Base-by-base conservation (phyloP, 2,113 vertebrate species). In the Regulus satrapa region DNA sequence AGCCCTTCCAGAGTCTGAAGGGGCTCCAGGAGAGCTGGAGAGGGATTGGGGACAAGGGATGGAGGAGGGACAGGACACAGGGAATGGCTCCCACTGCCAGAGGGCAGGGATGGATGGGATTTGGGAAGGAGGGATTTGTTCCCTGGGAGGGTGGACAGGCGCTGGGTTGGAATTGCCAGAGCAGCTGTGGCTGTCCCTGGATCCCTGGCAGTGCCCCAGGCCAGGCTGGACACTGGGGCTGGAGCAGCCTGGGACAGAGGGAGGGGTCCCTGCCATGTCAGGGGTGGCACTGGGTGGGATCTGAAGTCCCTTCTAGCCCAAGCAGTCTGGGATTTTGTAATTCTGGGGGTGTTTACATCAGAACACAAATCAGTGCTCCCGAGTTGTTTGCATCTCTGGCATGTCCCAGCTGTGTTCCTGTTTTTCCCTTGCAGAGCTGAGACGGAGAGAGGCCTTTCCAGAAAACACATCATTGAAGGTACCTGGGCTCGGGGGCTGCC, bases 391-490 rank as follows among this genome's bases (percentile, higher is more conserved):
- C 81, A 55, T 9, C 54, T 80, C 23, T 23, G 54, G 8, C 18
- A 14, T 23, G 52, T 96, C 40, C 94, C 64, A 88, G 72, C 72
- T 9, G 0, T 24, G 54, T 73, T 7, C n/a, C 66, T 61, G 16
- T 73, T 63, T 17, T 93, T 36, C 56, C 78, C 85, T 86, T 97
- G 59, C 97, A 99, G 99, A 94, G 99, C 99, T 32, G 99, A 99
- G 97, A 99, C 99, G 0, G 99, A 99, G 94, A 97, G 99, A 97
- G 99, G 99, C 32, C 97, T 99, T 55, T 99, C 99, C 45, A 98
- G 99, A 82, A 99, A 99, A 86, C 99, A 99, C 96, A 99, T 99
- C 78, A 99, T 99, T 32, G 99, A 99, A 99, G 99, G 99, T 99
- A 98, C 1, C 89, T 61, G 66, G 32, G 59, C 4, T 23, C 23